Percentiles rank a stretch among this genome's conserved stretches.
phyloP scores from a whole-genome alignment of 2,888 invertebrate species.

The Metopia argyrocephala region DNA sequence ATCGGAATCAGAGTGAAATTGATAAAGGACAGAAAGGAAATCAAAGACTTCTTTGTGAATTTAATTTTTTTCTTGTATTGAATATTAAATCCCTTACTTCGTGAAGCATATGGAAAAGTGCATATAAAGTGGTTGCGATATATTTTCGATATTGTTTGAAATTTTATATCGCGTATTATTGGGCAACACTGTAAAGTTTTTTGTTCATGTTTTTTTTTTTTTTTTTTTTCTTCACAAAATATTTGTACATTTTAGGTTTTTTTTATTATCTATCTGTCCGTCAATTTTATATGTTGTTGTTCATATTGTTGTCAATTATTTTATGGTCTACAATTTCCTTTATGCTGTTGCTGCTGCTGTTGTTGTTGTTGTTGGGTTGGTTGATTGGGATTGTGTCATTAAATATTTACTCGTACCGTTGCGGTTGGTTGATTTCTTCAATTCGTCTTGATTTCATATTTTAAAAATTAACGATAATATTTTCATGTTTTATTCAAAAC shows the following conservation, averaged over 20 bases:
- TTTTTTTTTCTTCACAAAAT: conserved; percentile 4
- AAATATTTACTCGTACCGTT: conserved; percentile 37
- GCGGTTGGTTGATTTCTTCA: conserved; percentile 44
- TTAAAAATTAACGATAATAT: not conserved
- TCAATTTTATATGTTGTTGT: not conserved
- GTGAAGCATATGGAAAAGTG: too few species aligned
- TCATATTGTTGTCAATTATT: not conserved
- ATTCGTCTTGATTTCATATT: conserved; percentile 30
- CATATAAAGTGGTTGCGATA: too few species aligned
- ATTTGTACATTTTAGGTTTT: conserved; percentile 13
- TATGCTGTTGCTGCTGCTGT: conserved; percentile 17
- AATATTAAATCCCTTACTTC: too few species aligned
- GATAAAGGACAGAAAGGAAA: too few species aligned
- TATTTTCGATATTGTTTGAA: too few species aligned
- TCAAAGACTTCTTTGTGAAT: too few species aligned
- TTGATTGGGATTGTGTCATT: conserved; percentile 14
- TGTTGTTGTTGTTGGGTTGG: conserved; percentile 3
- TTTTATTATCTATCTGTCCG: conserved; percentile 1
- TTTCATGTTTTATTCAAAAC: not conserved
- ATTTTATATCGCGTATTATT: too few species aligned
- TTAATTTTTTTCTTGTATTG: too few species aligned
- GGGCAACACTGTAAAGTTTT: not conserved
- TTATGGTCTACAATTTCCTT: conserved; percentile 42
- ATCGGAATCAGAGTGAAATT: too few species aligned
- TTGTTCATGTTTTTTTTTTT: conserved; percentile 4